A percentile compares a stretch with the other conserved stretches of the same genome.
phyloP scores from a whole-genome alignment of 2,797 vertebrate genomes.

The Poecilia gillii region DNA sequence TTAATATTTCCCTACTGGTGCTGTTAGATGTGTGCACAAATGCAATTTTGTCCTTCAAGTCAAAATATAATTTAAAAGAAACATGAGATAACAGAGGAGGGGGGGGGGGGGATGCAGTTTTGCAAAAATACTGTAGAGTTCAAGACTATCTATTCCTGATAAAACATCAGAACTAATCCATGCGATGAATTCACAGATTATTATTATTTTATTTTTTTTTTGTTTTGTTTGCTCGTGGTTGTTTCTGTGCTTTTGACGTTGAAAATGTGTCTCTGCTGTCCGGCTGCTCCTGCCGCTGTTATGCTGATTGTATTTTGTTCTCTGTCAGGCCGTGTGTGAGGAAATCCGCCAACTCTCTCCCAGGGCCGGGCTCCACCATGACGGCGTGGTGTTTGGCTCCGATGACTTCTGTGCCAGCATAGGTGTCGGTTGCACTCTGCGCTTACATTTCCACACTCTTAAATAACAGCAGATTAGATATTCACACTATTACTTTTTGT shows the following conservation, averaged over 20 bases:
- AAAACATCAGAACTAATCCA: background rate
- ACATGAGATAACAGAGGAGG: background rate
- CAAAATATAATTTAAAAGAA: background rate
- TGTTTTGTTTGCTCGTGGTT: background rate
- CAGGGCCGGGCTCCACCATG: constrained; percentile 87
- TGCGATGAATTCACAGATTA: background rate
- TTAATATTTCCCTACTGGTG: background rate
- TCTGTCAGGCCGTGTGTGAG: constrained; percentile 90
- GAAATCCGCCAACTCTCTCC: constrained; percentile 83
- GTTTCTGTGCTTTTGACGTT: background rate
- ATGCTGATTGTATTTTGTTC: constrained; percentile 16
- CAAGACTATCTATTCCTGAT: background rate
- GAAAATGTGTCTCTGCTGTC: constrained; percentile 8
- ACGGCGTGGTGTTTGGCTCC: constrained; percentile 95
- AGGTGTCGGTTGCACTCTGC: constrained; percentile 76
- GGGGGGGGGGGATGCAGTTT: background rate
- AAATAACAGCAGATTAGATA: background rate
- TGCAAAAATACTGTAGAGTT: background rate
- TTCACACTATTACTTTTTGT: background rate
- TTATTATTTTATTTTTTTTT: background rate
- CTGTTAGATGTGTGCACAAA: background rate
- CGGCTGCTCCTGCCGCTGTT: constrained; percentile 15
- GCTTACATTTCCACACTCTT: background rate
- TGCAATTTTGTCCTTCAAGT: background rate
- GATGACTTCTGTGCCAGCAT: constrained; percentile 99